phyloP scores from a whole-genome alignment of 1,140 invertebrate species.

The Drosophila orena region DNA sequence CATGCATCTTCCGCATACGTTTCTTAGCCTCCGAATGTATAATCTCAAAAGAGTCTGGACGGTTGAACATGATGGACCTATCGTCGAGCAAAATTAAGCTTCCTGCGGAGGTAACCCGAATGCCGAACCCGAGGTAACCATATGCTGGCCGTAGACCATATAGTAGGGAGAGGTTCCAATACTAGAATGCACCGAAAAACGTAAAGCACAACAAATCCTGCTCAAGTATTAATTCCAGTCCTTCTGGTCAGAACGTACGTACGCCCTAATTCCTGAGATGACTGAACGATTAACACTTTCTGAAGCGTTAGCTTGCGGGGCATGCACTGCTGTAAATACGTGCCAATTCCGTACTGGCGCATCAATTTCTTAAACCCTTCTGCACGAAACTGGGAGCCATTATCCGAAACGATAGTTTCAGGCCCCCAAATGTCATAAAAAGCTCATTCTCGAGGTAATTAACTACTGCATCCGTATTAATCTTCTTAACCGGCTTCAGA shows the following conservation, averaged over 20 bases:
- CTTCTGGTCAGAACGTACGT: too few species aligned
- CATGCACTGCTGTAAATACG: too few species aligned
- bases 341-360: too few species aligned
- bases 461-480: not conserved
- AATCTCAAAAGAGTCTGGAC: not conserved
- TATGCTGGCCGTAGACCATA: not conserved
- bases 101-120: not conserved
- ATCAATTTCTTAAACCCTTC: too few species aligned
- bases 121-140: not conserved
- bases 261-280: too few species aligned
- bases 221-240: not conserved
- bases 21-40: too few species aligned
- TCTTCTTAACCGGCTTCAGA: not conserved
- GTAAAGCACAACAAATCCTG: constrained; percentile 1
- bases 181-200: not conserved
- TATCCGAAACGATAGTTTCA: too few species aligned
- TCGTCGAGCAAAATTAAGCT: not conserved
- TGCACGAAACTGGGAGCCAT: not conserved
- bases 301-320: too few species aligned
- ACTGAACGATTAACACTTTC: too few species aligned
- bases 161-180: not conserved
- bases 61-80: not conserved
- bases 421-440: not conserved
- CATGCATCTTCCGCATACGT: too few species aligned
- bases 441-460: not conserved